Evolutionary conservation across 2,888 invertebrate species (phyloP), one percentile per base, ranked within the genome.

Genomic region (Dynastes hyllus): DNA sequence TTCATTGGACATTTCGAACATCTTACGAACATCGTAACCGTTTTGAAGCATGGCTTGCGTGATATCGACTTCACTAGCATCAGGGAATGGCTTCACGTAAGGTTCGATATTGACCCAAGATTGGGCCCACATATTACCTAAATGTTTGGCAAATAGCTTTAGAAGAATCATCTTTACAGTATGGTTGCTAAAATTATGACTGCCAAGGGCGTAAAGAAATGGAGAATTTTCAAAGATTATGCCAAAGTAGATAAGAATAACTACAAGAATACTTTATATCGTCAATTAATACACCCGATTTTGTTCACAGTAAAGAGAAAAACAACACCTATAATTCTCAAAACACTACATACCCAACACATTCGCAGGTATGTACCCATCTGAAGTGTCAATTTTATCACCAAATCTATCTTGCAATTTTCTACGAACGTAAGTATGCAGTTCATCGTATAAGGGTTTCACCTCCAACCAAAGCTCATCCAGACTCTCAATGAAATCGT

Each of bases 351-450:
- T 87, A 92, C 94, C 94, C 81, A 94, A 88, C 73, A 95, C 85
- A 88, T 95, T 94, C 1, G 94, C 94, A 0, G 94, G 94, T 81
- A 95, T 92, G 2, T 91, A 88, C 9, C 91, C 91, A 76, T 91
- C 90, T 6, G 88, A 87, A 29, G 83, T 85, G 29, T 88, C 86
- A 3, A 91, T 86, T 73, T 90, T 88, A 8, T 90, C 88, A 37
- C 90, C 90, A 83, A 93, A 93, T 45, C 86, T 83, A 0, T 84
- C 76, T 82, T 89, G 91, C 45, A 94, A 86, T 85, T 92, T 93
- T 37, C 86, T 87, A 82, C 92, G 88, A 0, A 93, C 93, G 84
- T 93, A 94, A 63, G 91, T 90, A 84, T 94, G 94, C 11, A 94
- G 85, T 79, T 92, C 88, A 53, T 90, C 85, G 85, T 94, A 94